phyloP scores from a whole-genome alignment of 2,797 vertebrate genomes.

The Myotis daubentonii region DNA sequence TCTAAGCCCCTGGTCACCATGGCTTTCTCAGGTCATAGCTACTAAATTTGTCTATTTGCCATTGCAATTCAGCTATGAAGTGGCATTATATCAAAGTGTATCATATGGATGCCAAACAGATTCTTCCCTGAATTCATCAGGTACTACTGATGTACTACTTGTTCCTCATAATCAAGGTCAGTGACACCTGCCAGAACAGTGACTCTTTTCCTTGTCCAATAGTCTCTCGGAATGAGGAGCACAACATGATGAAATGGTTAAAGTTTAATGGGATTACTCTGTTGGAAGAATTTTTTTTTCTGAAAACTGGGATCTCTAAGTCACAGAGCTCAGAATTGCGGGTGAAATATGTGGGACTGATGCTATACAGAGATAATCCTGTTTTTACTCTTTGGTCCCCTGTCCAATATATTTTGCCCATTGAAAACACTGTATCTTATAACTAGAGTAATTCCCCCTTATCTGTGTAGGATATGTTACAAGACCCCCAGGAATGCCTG shows the following conservation, averaged over 20 bases:
- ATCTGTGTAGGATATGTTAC: neutral
- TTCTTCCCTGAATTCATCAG: neutral
- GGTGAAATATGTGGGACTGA: neutral
- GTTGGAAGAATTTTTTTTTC: neutral
- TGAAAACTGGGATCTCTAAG: neutral
- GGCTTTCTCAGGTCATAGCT: neutral
- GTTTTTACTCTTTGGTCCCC: neutral
- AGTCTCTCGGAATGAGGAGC: neutral
- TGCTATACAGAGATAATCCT: neutral
- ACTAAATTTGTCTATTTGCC: neutral
- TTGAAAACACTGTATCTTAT: neutral
- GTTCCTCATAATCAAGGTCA: neutral
- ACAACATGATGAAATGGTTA: neutral
- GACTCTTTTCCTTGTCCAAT: neutral
- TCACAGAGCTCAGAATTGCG: neutral
- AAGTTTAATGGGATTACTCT: neutral
- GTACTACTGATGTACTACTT: neutral
- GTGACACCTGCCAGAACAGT: neutral
- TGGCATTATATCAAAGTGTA: neutral
- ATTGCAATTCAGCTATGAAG: neutral
- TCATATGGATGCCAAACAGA: neutral
- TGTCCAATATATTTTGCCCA: neutral
- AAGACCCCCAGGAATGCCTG: neutral
- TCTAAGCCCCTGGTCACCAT: neutral
- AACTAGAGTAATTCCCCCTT: neutral